Base-by-base conservation (phyloP, 2,113 vertebrate species). In the Addax nasomaculatus region DNA sequence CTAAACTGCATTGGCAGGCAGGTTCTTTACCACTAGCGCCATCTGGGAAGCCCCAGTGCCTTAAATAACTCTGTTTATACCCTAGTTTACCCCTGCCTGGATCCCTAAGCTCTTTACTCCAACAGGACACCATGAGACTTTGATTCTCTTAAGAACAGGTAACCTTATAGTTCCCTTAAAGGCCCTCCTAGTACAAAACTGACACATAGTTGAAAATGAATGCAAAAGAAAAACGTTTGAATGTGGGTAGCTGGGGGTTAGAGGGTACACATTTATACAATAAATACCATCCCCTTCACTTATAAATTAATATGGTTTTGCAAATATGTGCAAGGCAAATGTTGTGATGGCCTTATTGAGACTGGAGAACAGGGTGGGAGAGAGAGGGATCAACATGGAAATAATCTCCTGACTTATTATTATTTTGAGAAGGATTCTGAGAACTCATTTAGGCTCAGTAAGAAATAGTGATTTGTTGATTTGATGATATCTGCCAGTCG, bases 151-250 rank as follows among this genome's bases (percentile, higher is more conserved):
- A 76, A 64, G 39, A 5, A 29, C 29, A 12, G 7, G 29, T 76
- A 57, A 57, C 1, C 23, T 81, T 45, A 85, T 6, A 96, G 29
- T 17, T 12, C 12, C 5, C 25, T n/a, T 70, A 70, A 92, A 94
- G 29, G 19, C 2, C 29, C 2, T 16, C 53, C 3, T 9, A 62
- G 15, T 73, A 19, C 6, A 49, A 3, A 73, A 58, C 30, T 47
- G 47, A 86, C 47, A 78, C 6, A 14, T 67, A 64, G 67, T 49
- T 94, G 55, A 76, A 95, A 97, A 90, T 94, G 25, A 92, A 89
- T 85, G 7, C 21, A 79, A 94, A 85, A 86, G 49, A 62, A 51
- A 79, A 79, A 81, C 19, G 2, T 60, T 62, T 84, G 60, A 43
- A 85, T 39, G 11, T 36, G 25, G 39, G 23, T 1, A 78, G 25